Evolutionary conservation across 2,888 invertebrate species (phyloP).

Genomic region (Drosophila robusta): DNA sequence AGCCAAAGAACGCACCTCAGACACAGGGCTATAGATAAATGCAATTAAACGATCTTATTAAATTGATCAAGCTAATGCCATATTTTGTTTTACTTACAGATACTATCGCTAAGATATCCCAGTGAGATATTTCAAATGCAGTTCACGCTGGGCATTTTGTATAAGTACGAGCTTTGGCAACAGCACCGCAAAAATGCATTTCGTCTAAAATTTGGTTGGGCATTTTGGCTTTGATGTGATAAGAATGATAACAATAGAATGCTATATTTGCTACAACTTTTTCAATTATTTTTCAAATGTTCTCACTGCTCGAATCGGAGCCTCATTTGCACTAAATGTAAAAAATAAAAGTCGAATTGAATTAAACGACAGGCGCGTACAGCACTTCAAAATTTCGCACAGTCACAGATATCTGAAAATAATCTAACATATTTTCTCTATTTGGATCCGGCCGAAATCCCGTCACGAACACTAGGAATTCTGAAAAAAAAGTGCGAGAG

Average conservation of each 20-base stretch:
- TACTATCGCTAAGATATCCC: slow-evolving; percentile 58
- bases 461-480: slow-evolving; percentile 1
- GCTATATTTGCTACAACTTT: slow-evolving; percentile 53
- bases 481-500: background rate
- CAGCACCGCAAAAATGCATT: slow-evolving; percentile 27
- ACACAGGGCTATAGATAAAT: slow-evolving; percentile 52
- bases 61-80: slow-evolving; percentile 35
- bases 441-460: slow-evolving; percentile 1
- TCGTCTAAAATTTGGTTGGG: slow-evolving; percentile 40
- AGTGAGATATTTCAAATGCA: slow-evolving; percentile 24
- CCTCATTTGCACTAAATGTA: background rate
- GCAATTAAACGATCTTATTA: slow-evolving; percentile 9
- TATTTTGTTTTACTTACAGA: slow-evolving; percentile 60
- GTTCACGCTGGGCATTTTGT: slow-evolving; percentile 26
- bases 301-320: slow-evolving; percentile 22
- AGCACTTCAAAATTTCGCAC: slow-evolving; percentile 13
- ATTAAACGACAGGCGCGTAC: background rate
- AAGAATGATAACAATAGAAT: slow-evolving; percentile 53
- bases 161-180: slow-evolving; percentile 36
- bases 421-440: slow-evolving; percentile 2
- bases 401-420: slow-evolving; percentile 6
- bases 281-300: slow-evolving; percentile 40
- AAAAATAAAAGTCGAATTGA: background rate
- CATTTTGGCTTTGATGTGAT: slow-evolving; percentile 55
- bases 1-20: slow-evolving; percentile 42